A percentile compares a stretch with the other conserved stretches of the same genome.
These are phyloP conservation scores for Lepus townsendii DNA, from an alignment of 2,797 vertebrate genomes.

Conservation along the genomic window DNA sequence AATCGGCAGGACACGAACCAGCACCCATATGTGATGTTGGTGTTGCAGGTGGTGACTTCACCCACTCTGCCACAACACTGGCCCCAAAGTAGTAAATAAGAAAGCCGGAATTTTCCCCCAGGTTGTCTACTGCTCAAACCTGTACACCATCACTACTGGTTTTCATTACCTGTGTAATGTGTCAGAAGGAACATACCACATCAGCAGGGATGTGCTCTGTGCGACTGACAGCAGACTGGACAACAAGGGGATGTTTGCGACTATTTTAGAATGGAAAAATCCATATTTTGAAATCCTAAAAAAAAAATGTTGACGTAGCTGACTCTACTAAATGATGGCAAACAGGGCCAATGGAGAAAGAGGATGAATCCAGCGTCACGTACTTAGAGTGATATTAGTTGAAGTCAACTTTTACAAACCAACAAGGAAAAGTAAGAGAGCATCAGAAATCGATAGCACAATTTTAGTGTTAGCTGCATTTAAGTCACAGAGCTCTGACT, in stretches of 20 bases:
- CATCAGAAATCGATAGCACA: constrained; percentile 84
- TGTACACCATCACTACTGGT: background rate
- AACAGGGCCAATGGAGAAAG: constrained; percentile 40
- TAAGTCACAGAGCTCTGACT: constrained; percentile 83
- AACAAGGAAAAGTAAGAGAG: constrained; percentile 72
- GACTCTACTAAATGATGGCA: constrained; percentile 58
- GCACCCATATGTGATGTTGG: too few relatives aligned
- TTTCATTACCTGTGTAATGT: background rate
- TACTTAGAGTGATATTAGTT: constrained; percentile 75
- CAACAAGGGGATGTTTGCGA: constrained; percentile 21
- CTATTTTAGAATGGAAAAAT: constrained; percentile 77
- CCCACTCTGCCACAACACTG: too few relatives aligned
- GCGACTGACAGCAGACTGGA: background rate
- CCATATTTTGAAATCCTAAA: constrained; percentile 70
- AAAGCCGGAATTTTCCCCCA: background rate
- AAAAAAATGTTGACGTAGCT: constrained; percentile 73
- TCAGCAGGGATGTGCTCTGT: background rate
- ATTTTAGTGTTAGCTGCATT: constrained; percentile 80
- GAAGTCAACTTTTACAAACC: constrained; percentile 73
- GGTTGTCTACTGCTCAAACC: background rate
- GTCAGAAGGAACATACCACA: background rate
- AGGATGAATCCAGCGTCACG: constrained; percentile 26
- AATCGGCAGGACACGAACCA: too few relatives aligned
- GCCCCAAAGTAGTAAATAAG: background rate
- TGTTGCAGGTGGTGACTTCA: too few relatives aligned